Base-by-base conservation (phyloP, 2,888 invertebrate species). In the Andrena bucephala region DNA sequence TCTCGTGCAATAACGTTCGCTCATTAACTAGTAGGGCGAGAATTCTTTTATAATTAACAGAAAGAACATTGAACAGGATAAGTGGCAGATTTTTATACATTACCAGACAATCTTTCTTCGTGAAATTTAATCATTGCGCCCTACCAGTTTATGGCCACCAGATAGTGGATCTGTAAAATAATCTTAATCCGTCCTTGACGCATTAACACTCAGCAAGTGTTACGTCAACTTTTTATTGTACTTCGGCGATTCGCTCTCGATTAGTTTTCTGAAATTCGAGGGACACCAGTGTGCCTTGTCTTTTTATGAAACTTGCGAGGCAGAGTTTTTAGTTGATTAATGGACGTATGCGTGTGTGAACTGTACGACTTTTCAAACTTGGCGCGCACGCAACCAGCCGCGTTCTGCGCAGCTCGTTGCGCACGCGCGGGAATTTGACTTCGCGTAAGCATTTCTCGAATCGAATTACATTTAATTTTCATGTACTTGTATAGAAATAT, bases 401-500 rank as follows among this genome's bases (percentile, higher is more conserved):
- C 42, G 4, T 42, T 13, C 42, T 13, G 42, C 42, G 42, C 42
- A 13, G 42, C 13, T 16, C 13, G 42, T 59, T 31, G 60, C 60
- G 31, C 2, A n/a, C 16, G 31, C 31, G 24, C 16, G 31, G 31
- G 5, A n/a, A 60, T 31, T 10, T 31, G n/a, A n/a, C 36, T 42
- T 63, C 33, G 36, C 24, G 5, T 27, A 20, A 4, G n/a, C 48
- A 24, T 65, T 70, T 42, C 48, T n/a, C 8, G 59, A 42, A 27
- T 8, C 63, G 24, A 72, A 68, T 78, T 63, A 48, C n/a, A 7
- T 62, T 67, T 60, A 54, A 62, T 24, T 20, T 52, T 48, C 24
- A 0, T 59, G 13, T 59, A 66, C n/a, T 57, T 72, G 29, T 29
- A 52, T 42, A 67, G 7, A 75, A 57, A 42, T 84, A 80, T 73